Base-by-base conservation (phyloP, 2,797 vertebrate species). In the Syndactyla subalaris region DNA sequence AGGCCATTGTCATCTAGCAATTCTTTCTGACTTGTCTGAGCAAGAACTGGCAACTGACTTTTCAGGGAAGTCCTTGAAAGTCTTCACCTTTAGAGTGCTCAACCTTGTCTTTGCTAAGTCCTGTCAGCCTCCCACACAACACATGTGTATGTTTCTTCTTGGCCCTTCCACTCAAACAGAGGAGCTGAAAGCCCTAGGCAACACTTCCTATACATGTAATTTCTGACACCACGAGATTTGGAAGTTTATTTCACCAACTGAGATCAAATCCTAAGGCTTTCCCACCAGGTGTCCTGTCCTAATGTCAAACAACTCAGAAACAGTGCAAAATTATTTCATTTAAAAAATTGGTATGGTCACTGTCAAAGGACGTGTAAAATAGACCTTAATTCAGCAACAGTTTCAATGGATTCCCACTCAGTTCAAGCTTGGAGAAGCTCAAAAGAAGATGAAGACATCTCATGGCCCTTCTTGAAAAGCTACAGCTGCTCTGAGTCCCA, bases 61-160 rank as follows among this genome's bases (percentile, higher is more conserved):
- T 49, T 30, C 7, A 45, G n/a, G 24, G 54, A 75, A 88, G 21
- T 38, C 21, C 51, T 48, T 41, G 41, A 16, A 34, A 45, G 18
- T 24, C 38, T 54, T 85, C 36, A 83, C 23, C 12, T 30, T 8
- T 26, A 61, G 14, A 66, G 26, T 48, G 23, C 20, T 57, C 48
- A 58, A n/a, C 38, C 15, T 32, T 68, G 4, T 23, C 32, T 51
- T 68, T 34, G 23, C 26, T 51, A 67, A 62, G 32, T 9, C 36
- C 16, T 51, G 36, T 51, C 61, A 45, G 43, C 30, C 55, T 90
- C 36, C 6, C 48, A 41, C 5, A 10, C 12, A 36, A 34, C 13
- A n/a, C 0, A 0, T 11, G 6, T 46, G 7, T 2, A 4, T 15
- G 17, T 2, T 71, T 74, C 61, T 80, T 62, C 84, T 70, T n/a